phyloP scores from a whole-genome alignment of 2,113 vertebrate genomes.

The Lipophrys pholis region DNA sequence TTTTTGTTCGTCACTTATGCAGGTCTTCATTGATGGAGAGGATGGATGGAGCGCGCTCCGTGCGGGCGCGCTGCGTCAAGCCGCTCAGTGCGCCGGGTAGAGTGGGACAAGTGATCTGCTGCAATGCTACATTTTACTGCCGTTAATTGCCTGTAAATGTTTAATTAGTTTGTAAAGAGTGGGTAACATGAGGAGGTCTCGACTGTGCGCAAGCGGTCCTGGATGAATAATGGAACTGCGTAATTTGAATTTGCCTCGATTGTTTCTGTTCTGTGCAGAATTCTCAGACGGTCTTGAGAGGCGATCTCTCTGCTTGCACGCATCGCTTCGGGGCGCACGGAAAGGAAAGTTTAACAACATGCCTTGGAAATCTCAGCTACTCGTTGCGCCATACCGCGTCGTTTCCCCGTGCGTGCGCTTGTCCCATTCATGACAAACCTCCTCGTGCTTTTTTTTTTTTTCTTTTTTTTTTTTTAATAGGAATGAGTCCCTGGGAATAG shows the following conservation, averaged over 20 bases:
- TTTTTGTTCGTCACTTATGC: background rate
- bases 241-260: slow-evolving; percentile 22
- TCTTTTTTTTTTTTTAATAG: background rate
- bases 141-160: slow-evolving; percentile 47
- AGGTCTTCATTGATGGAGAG: slow-evolving; percentile 20
- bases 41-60: slow-evolving; percentile 51
- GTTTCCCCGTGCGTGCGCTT: no score
- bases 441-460: no score
- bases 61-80: slow-evolving; percentile 76
- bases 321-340: slow-evolving; percentile 23
- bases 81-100: slow-evolving; percentile 46
- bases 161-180: slow-evolving; percentile 53
- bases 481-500: background rate
- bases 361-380: background rate
- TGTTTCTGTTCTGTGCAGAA: slow-evolving; percentile 11
- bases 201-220: background rate
- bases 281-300: slow-evolving; percentile 8
- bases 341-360: slow-evolving; percentile 47
- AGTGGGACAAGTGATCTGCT: slow-evolving; percentile 50
- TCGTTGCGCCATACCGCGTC: no score
- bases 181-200: slow-evolving; percentile 23
- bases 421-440: no score
- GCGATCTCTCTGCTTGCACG: slow-evolving; percentile 1
- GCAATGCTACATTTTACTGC: slow-evolving; percentile 67
- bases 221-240: slow-evolving; percentile 17